Conservation (phyloP, 2,113 vertebrate genomes). For the Emydocephalus ijimae region DNA sequence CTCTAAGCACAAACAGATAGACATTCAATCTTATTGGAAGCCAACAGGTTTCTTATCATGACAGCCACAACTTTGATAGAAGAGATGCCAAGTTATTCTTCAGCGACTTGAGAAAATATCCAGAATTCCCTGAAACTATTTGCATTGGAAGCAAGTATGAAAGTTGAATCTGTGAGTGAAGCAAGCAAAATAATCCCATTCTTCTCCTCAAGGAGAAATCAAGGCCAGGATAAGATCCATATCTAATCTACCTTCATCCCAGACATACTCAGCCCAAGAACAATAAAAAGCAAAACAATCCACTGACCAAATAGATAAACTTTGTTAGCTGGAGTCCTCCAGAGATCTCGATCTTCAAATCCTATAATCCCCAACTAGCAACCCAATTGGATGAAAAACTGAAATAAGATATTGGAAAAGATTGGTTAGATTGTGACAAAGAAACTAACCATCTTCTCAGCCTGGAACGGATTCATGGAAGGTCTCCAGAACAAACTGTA, state of each 20-base stretch:
- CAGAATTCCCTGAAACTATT: slow-evolving; percentile 57
- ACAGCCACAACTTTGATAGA: slow-evolving; percentile 47
- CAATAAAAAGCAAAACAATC: neutral
- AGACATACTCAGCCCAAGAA: neutral
- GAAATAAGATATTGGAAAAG: neutral
- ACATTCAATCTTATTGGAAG: slow-evolving; percentile 37
- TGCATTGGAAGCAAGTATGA: slow-evolving; percentile 59
- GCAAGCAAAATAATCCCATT: slow-evolving; percentile 34
- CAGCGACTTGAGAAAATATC: slow-evolving; percentile 65
- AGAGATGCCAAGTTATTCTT: slow-evolving; percentile 52
- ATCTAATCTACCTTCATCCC: neutral
- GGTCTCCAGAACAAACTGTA: neutral
- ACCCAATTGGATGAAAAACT: neutral
- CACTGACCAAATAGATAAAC: neutral
- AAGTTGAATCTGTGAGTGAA: slow-evolving; percentile 44
- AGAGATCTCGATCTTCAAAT: neutral
- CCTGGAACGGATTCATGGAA: neutral
- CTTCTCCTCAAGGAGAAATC: neutral
- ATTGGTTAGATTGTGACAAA: neutral
- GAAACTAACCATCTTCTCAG: neutral
- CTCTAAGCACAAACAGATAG: neutral
- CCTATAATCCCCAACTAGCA: neutral
- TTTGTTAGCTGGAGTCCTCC: neutral
- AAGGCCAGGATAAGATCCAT: neutral
- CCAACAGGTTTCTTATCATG: slow-evolving; percentile 25